Conservation (phyloP, 2,113 vertebrate genomes). For the Rhabdomys dilectus region DNA sequence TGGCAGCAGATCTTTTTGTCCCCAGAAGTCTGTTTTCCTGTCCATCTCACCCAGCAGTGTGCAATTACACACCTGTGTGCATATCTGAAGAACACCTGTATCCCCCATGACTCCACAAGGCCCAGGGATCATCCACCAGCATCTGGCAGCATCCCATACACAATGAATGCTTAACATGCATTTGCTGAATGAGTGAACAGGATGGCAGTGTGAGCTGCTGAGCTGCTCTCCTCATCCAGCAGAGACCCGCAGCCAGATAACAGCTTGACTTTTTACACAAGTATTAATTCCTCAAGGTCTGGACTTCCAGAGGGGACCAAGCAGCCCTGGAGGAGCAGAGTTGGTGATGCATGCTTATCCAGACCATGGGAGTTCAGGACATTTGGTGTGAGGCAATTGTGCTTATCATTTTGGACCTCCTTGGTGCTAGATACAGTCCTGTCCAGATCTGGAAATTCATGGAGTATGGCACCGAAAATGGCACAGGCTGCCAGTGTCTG, state of each 20-base stretch:
- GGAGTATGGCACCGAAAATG: neutral
- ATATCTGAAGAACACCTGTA: conserved; percentile 29
- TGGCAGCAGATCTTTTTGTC: neutral
- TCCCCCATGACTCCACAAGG: neutral
- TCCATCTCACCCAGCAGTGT: neutral
- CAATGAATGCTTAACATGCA: neutral
- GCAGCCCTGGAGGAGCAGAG: neutral
- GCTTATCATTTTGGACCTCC: neutral
- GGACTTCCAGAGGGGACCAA: neutral
- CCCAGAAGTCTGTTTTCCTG: neutral
- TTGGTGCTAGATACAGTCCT: neutral
- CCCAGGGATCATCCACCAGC: neutral
- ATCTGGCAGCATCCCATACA: neutral
- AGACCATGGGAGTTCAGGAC: neutral
- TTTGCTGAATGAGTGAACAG: neutral
- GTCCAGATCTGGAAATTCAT: neutral
- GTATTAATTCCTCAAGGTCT: neutral
- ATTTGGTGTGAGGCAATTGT: neutral
- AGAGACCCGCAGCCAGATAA: neutral
- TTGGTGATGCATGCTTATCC: neutral
- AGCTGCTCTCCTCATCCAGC: neutral
- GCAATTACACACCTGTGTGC: neutral
- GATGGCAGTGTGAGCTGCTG: neutral
- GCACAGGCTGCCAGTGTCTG: neutral
- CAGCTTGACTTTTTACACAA: neutral